Evolutionary conservation across 92 coral and sea anemone genomes (phyloP), one percentile per base, ranked within the genome.

Genomic region (Bergia puertoricense): DNA sequence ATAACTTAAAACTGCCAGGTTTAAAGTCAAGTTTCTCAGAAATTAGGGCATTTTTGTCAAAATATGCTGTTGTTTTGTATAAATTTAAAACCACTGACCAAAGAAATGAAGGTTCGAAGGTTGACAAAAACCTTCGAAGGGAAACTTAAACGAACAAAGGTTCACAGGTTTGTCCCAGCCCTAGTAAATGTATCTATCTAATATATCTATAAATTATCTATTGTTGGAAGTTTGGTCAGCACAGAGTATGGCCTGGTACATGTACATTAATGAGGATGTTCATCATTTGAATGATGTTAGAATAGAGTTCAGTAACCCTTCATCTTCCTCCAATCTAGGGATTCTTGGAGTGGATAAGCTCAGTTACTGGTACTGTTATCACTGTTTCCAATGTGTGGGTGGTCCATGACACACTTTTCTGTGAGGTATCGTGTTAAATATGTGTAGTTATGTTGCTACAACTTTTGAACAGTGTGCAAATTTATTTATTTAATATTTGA

Each of bases 381-480:
- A 77, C 90, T 8, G 38, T 92, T 36, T 72, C 54, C 11, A 92
- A 86, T n/a, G 77, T 46, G 8, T 80, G 83, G 72, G 4, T 37
- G 8, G 86, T 93, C 43, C 45, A 89, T 23, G 98, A 95, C 85
- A 77, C 85, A 43, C 89, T 95, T 30, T 95, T 95, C 57, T 95
- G 98, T 91, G 88, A 94, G 93, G 98, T 95, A 91, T 44, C 57
- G 38, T 41, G 4, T 10, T 13, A n/a, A 65, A 30, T 30, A 30
- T 30, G 30, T 30, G 30, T 30, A 30, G 30, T 30, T 30, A 30
- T 81, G 9, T 59, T 59, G 4, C 41, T 18, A 54, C 36, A 30
- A 1, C 4, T 76, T 40, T 44, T 30, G 8, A 37, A 76, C 16
- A 57, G 36, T 85, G 59, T 18, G 0, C 51, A 54, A 54, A 18